phyloP scores from a whole-genome alignment of 2,888 invertebrate species.

The Hirtodrosophila duncani region DNA sequence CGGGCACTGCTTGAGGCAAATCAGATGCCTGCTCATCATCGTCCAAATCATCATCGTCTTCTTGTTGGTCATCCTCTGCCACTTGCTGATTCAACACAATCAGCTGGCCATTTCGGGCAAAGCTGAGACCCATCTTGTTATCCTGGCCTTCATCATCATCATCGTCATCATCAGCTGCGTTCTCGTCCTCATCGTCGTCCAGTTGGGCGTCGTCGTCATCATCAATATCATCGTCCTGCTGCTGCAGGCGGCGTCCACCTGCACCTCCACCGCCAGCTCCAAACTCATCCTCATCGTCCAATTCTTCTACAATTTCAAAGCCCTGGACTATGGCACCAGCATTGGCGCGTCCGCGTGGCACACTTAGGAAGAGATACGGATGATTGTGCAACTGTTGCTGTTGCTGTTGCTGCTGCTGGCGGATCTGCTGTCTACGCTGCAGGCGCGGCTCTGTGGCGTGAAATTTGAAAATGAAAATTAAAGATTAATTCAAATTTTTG shows the following conservation, averaged over 20 bases:
- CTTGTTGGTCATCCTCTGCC: constrained; percentile 19
- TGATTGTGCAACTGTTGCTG: constrained; percentile 41
- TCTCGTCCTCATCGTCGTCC: constrained; percentile 6
- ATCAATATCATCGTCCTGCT: constrained; percentile 17
- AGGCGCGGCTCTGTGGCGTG: constrained; percentile 51
- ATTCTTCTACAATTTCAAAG: constrained; percentile 55
- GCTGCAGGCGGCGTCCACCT: background rate
- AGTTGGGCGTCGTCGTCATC: constrained; percentile 4
- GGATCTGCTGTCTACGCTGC: constrained; percentile 23
- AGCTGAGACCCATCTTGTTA: constrained; percentile 19
- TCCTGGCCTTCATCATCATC: constrained; percentile 6
- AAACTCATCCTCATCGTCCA: constrained; percentile 28
- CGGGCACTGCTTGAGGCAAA: background rate
- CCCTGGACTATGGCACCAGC: constrained; percentile 60
- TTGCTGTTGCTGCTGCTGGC: constrained; percentile 21
- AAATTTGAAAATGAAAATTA: background rate
- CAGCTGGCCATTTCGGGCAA: constrained; percentile 17
- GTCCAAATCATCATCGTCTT: constrained; percentile 6
- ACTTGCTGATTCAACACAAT: constrained; percentile 6
- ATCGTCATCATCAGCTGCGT: constrained; percentile 9
- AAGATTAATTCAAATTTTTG: too few species aligned
- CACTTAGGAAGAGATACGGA: constrained; percentile 70
- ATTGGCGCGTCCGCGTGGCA: constrained; percentile 57
- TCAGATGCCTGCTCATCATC: constrained; percentile 14
- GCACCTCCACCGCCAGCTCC: constrained; percentile 31